Evolutionary conservation across 2,888 invertebrate species (phyloP), one percentile per base, ranked within the genome.

Genomic region (Coelinius sp.): DNA sequence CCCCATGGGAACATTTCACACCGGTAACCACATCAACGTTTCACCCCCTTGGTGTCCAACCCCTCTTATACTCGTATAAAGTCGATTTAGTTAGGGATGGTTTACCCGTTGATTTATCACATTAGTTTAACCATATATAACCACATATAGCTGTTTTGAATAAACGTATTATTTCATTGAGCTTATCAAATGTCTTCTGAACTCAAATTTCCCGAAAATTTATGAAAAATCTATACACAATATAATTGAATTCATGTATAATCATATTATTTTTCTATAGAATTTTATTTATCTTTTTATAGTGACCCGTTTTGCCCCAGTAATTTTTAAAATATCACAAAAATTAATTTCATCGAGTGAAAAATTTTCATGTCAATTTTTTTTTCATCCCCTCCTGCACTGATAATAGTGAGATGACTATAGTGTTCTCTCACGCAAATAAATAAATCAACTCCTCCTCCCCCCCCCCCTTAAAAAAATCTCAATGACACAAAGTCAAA

Each of bases 1-100:
- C 86, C 87, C 86, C 87, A 87, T 87, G 87, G 87, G 87, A 87
- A 87, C 83, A 86, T 87, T 87, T 87, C 87, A 86, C 87, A 86
- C 87, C 86, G 87, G 86, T 86, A 86, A 86, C 86, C 86, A 83
- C 86, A 81, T 81, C 82, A 78, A 82, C 80, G 65, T 68, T 69
- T 53, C 67, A 71, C 72, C 41, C n/a, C 64, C 68, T 72, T 73
- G 74, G 56, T 73, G 68, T 65, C 62, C 73, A n/a, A 74, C 73
- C 79, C 77, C 82, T 82, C 83, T 77, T 74, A 74, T 73, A 65
- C 70, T 75, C 75, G 82, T 81, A 83, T 81, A 81, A 82, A 84
- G 82, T 85, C 86, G 84, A 85, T 85, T 86, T 86, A 86, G 86
- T 86, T 81, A 85, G 86, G 86, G 86, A 86, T 85, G 84, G 84